Conservation (phyloP, 2,113 vertebrate species). For the Amblyornis subalaris region DNA sequence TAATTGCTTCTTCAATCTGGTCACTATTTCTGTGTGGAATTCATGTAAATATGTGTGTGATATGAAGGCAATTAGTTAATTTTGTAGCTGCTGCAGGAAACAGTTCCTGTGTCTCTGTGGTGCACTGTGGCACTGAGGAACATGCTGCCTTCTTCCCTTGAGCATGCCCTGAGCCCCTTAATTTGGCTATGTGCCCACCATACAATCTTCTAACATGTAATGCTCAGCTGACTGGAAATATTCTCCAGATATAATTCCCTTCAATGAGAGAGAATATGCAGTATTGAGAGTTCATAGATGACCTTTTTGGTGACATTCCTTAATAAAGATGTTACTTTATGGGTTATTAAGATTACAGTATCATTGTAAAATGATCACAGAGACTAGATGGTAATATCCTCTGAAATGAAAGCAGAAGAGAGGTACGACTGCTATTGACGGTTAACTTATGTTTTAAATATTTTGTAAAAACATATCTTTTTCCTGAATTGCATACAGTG, state of each 20-base stretch:
- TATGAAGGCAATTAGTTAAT: neutral
- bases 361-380: neutral
- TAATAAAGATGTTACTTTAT: neutral
- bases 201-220: neutral
- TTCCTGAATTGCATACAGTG: neutral
- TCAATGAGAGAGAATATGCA: neutral
- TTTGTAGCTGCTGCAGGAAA: neutral
- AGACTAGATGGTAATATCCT: neutral
- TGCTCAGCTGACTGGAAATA: neutral
- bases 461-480: neutral
- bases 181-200: neutral
- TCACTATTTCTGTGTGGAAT: fast-evolving
- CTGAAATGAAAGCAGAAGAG: neutral
- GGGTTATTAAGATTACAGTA: neutral
- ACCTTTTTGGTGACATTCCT: neutral
- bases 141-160: neutral
- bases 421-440: neutral
- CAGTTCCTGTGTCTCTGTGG: neutral
- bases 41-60: neutral
- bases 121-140: neutral
- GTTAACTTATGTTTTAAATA: neutral
- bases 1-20: neutral
- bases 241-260: neutral
- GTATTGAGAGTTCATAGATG: neutral
- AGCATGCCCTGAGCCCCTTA: neutral